A percentile compares a stretch with the other conserved stretches of the same genome.
Evolutionary conservation across 2,888 invertebrate species (phyloP).

Genomic region (Pandemis heparana): DNA sequence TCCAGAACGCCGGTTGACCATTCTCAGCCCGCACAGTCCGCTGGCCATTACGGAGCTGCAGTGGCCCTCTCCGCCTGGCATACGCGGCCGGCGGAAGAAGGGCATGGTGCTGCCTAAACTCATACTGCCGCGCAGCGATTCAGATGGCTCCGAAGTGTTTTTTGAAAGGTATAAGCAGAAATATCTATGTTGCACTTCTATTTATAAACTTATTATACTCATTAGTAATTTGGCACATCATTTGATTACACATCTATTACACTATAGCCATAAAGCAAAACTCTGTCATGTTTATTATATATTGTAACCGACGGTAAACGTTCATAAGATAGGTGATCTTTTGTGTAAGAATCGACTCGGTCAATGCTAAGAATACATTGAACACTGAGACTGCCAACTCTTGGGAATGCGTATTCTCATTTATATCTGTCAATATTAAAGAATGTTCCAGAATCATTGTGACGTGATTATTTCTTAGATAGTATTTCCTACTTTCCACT

Average conservation of each 20-base stretch:
- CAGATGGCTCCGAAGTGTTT: constrained; percentile 89
- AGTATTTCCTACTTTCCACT: constrained; percentile 40
- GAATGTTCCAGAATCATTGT: constrained; percentile 38
- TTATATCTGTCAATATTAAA: constrained; percentile 43
- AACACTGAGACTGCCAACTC: constrained; percentile 39
- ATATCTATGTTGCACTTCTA: constrained; percentile 23
- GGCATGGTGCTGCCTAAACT: constrained; percentile 91
- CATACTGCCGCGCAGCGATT: constrained; percentile 91
- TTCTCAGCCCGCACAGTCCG: constrained; percentile 92
- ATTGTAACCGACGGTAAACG: background rate
- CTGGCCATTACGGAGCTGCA: constrained; percentile 88
- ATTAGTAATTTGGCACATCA: constrained; percentile 31
- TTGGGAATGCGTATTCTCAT: constrained; percentile 23
- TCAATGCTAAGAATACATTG: constrained; percentile 22
- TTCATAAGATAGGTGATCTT: constrained; percentile 8
- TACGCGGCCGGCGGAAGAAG: constrained; percentile 88
- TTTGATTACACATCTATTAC: constrained; percentile 22
- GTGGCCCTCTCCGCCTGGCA: constrained; percentile 85
- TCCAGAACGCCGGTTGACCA: constrained; percentile 89
- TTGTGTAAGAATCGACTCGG: constrained; percentile 2
- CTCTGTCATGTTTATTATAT: constrained; percentile 9
- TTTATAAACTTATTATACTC: background rate
- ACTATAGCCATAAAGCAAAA: constrained; percentile 12
- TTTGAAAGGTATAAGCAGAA: constrained; percentile 79
- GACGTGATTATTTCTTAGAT: constrained; percentile 36